Percentiles rank a stretch among this genome's conserved stretches.
phyloP scores from a whole-genome alignment of 2,797 vertebrate species.

The Esox masquinongy region DNA sequence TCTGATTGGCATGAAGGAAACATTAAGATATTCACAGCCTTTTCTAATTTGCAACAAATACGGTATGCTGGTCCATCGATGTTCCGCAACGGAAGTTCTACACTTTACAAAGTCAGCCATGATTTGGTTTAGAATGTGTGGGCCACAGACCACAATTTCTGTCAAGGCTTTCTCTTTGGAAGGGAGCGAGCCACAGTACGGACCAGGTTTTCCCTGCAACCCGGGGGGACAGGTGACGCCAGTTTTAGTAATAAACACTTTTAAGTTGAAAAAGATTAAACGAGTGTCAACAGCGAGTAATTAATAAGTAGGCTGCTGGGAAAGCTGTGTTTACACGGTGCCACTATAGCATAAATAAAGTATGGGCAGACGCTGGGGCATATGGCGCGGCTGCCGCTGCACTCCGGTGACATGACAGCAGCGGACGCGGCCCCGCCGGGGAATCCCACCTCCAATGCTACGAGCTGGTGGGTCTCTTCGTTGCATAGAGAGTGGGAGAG shows the following conservation, averaged over 20 bases:
- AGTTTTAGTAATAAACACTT: conserved; percentile 83
- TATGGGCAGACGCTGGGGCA: conserved; percentile 73
- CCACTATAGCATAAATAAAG: conserved; percentile 79
- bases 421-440: conserved; percentile 72
- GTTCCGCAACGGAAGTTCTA: too few relatives aligned
- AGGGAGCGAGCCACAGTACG: neutral
- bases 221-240: conserved; percentile 64
- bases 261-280: conserved; percentile 80
- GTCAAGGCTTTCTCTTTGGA: neutral
- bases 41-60: too few relatives aligned
- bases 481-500: conserved; percentile 44
- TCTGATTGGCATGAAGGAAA: too few relatives aligned
- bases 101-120: neutral
- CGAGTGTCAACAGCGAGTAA: conserved; percentile 78
- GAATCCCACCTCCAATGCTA: conserved; percentile 65
- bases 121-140: neutral
- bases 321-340: conserved; percentile 76
- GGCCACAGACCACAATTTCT: neutral
- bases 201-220: conserved; percentile 67
- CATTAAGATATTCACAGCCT: too few relatives aligned
- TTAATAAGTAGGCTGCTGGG: conserved; percentile 82
- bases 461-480: conserved; percentile 51
- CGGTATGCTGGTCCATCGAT: too few relatives aligned
- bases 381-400: conserved; percentile 76
- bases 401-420: conserved; percentile 78